A percentile compares a stretch with the other conserved stretches of the same genome.
Conservation (phyloP, 2,113 vertebrate genomes). For the Psilopsiagon aurifrons region DNA sequence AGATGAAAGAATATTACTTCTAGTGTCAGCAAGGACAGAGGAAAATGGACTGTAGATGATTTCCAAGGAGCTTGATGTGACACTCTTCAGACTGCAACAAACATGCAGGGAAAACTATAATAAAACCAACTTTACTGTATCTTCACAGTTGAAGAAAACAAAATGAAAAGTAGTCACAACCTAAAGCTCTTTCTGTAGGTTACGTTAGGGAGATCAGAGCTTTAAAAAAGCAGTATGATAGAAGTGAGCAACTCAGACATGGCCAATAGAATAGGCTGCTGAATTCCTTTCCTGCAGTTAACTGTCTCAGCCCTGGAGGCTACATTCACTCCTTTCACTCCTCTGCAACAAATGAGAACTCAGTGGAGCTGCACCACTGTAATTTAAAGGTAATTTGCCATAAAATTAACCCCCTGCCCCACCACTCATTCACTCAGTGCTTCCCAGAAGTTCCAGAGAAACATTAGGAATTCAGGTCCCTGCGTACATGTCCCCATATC, state of each 20-base stretch:
- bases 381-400: constrained; percentile 5
- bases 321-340: neutral
- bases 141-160: neutral
- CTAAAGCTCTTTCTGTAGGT: neutral
- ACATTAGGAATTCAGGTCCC: rapidly evolving
- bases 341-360: neutral
- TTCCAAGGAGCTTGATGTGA: neutral
- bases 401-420: neutral
- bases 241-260: neutral
- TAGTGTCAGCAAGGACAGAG: neutral
- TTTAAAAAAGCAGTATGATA: neutral
- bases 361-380: neutral
- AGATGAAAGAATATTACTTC: neutral
- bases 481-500: rapidly evolving
- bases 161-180: neutral
- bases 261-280: neutral
- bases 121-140: neutral
- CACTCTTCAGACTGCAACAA: neutral
- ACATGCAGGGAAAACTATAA: neutral
- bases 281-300: neutral
- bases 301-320: neutral
- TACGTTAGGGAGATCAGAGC: neutral
- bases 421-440: neutral
- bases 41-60: neutral
- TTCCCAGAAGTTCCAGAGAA: neutral